Evolutionary conservation across 2,888 invertebrate genomes (phyloP).

Genomic region (Meiosimyza decipiens): DNA sequence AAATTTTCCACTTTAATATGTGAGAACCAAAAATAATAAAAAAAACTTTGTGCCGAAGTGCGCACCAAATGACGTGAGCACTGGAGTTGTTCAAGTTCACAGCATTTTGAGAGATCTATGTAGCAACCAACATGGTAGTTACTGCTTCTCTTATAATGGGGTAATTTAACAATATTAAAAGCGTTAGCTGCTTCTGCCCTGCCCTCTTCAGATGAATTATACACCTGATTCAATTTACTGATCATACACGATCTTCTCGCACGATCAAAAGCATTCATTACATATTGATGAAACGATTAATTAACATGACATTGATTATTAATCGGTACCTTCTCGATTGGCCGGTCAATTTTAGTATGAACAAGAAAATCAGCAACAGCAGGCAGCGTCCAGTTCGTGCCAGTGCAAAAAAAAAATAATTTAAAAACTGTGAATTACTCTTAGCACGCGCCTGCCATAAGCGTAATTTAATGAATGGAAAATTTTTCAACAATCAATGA

Average conservation of each 20-base stretch:
- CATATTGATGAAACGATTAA: neutral
- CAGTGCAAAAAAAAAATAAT: conserved; percentile 4
- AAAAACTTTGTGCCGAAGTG: neutral
- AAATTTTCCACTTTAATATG: conserved; percentile 36
- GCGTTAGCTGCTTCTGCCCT: too few relatives aligned
- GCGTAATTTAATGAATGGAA: conserved; percentile 48
- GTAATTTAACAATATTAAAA: too few relatives aligned
- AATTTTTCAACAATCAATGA: conserved; percentile 44
- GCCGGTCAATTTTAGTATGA: neutral
- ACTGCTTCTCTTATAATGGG: too few relatives aligned
- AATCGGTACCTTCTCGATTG: neutral
- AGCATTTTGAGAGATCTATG: too few relatives aligned
- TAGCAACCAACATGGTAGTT: too few relatives aligned
- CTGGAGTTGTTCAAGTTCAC: neutral
- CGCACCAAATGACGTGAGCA: neutral
- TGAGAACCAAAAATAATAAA: neutral
- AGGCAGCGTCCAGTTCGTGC: neutral
- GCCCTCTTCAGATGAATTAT: too few relatives aligned
- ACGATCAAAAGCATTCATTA: conserved; percentile 1
- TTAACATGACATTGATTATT: conserved; percentile 9
- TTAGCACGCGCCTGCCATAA: conserved; percentile 46
- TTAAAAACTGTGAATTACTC: conserved; percentile 40
- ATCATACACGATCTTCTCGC: neutral
- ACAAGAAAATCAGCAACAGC: conserved; percentile 10
- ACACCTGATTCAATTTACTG: neutral